These are phyloP conservation scores for Microplitis demolitor DNA, from an alignment of 1,140 invertebrate species.

Conservation along the genomic window DNA sequence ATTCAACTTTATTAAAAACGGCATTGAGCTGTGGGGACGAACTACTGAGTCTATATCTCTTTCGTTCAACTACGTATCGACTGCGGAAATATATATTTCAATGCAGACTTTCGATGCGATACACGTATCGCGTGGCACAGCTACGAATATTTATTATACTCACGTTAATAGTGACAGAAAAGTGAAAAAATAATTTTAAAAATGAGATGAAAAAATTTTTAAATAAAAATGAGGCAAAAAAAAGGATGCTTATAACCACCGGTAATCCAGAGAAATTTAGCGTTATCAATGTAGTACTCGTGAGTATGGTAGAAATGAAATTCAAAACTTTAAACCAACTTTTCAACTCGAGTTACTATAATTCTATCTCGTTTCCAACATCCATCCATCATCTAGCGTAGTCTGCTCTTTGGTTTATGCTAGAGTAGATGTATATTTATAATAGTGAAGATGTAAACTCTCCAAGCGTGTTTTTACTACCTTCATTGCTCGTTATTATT, in stretches of 20 bases:
- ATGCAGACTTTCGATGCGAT: conserved; percentile 23
- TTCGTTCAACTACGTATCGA: conserved; percentile 19
- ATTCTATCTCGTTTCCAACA: background rate
- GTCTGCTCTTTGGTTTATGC: too few species aligned
- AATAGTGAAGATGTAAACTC: background rate
- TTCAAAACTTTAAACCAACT: conserved; percentile 10
- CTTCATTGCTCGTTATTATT: background rate
- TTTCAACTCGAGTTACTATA: background rate
- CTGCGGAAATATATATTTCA: conserved; percentile 30
- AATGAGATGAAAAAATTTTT: background rate
- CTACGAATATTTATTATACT: conserved; percentile 12
- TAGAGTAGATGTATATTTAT: too few species aligned
- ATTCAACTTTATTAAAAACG: conserved; percentile 34
- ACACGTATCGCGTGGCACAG: conserved; percentile 20
- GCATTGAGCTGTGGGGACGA: conserved; percentile 18
- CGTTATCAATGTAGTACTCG: conserved; percentile 17
- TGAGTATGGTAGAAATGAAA: conserved; percentile 17
- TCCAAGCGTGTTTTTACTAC: background rate
- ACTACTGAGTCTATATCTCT: conserved; percentile 13
- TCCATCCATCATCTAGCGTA: too few species aligned
- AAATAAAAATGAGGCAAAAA: too few species aligned
- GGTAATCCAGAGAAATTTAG: background rate
- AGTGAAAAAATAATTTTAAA: background rate
- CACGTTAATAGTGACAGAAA: background rate
- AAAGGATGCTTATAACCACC: too few species aligned